Evolutionary conservation across 2,797 vertebrate species (phyloP).

Genomic region (Chloroceryle inda): DNA sequence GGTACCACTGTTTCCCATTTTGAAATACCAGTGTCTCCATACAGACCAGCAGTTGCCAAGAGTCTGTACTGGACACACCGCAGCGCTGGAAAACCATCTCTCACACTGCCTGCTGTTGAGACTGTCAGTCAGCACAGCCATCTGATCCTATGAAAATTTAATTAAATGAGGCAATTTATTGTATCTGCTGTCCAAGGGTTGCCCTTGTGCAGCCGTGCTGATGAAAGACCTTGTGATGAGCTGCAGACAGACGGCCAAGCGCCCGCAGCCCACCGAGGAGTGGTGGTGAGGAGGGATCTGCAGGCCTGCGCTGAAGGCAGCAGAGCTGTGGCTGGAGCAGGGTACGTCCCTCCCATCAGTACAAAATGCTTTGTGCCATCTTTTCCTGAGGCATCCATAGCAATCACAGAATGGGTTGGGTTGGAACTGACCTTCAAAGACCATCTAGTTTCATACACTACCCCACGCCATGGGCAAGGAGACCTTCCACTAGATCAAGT

Average conservation of each 20-base stretch:
- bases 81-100: background rate
- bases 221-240: background rate
- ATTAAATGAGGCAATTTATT: background rate
- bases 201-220: background rate
- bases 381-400: background rate
- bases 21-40: background rate
- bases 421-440: background rate
- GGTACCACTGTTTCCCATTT: background rate
- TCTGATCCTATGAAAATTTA: background rate
- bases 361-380: background rate
- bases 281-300: background rate
- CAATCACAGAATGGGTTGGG: background rate
- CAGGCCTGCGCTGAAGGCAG: background rate
- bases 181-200: background rate
- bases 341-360: background rate
- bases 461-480: background rate
- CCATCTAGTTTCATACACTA: too few species aligned
- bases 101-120: background rate
- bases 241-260: background rate
- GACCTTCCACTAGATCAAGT: background rate
- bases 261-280: background rate
- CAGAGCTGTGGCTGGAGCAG: background rate
- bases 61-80: fast-evolving
- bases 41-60: background rate
- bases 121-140: background rate